Evolutionary conservation across 2,888 invertebrate genomes (phyloP).

Genomic region (Smittia aterrima): DNA sequence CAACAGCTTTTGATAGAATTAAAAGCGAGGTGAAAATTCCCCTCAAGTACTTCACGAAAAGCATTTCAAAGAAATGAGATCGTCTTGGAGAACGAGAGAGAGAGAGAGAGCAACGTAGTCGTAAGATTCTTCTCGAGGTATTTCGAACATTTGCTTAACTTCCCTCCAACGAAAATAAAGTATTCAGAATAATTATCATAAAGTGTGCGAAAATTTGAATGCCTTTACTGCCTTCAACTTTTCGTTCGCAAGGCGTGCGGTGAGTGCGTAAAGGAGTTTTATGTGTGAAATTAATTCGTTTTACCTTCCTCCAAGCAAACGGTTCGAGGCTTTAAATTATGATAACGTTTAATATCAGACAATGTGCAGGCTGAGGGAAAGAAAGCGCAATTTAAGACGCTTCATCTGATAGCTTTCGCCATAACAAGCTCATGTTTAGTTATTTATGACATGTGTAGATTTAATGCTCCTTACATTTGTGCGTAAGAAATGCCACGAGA

Average conservation of each 20-base stretch:
- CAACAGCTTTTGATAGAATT: slow-evolving; percentile 3
- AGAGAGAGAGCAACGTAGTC: neutral
- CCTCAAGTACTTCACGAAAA: neutral
- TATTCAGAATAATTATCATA: neutral
- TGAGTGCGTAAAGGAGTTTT: neutral
- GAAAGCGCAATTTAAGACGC: neutral
- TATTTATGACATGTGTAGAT: slow-evolving; percentile 8
- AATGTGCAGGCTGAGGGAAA: too few species aligned
- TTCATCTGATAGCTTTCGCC: slow-evolving; percentile 4
- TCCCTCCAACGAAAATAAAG: neutral
- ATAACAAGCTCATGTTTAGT: slow-evolving; percentile 8
- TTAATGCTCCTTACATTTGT: slow-evolving; percentile 1
- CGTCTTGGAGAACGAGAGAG: neutral
- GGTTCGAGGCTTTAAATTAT: neutral
- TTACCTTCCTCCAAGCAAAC: neutral
- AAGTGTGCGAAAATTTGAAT: neutral
- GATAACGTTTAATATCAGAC: neutral
- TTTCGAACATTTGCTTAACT: neutral
- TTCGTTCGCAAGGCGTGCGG: neutral
- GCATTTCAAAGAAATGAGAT: neutral
- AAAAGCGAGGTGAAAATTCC: slow-evolving; percentile 6
- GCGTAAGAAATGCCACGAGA: neutral
- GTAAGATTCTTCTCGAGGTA: neutral
- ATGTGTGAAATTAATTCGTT: neutral
- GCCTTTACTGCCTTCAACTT: neutral